Base-by-base conservation (phyloP, 2,888 invertebrate genomes). In the Drosophila picticornis region DNA sequence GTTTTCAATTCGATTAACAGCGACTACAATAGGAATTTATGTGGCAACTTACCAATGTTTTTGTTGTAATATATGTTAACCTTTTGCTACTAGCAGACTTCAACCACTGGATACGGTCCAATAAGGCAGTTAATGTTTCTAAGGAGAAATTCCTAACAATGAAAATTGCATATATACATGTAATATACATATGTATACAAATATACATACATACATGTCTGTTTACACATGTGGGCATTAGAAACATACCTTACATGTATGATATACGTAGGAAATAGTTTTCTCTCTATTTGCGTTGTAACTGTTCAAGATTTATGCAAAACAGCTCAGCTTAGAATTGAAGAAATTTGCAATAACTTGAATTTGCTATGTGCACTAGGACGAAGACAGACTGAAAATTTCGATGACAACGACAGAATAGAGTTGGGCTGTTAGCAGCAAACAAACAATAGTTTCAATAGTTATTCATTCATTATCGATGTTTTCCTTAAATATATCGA, bases 381-480 rank as follows among this genome's bases (percentile, higher is more conserved):
- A 75, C 60, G 62, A 80, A 71, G 68, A 59, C 60, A 58, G 64
- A 83, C 83, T 70, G 71, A 78, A 67, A 84, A 86, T 84, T 88
- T 88, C 72, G 86, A 80, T 62, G 77, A 70, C 81, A 83, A 87
- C 75, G 65, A 80, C 38, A 65, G 53, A 51, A 22, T 3, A 22
- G 31, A 31, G 19, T 16, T 57, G 22, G 10, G 2, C 22, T 40
- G 16, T 6, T 57, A 57, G 29, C 22, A 43, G 31, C 40, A 43
- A 19, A 11, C 16, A 22, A 57, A 29, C 6, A 22, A 31, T 43
- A 7, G 6, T 4, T 27, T 43, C 10, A 16, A 0, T 13, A 4
- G 13, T 22, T 6, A 7, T 31, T 43, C 3, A 10, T 10, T 9
- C 1, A 19, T 2, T 16, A 11, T 22, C 57, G 57, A 57, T 57